A percentile compares a stretch with the other conserved stretches of the same genome.
phyloP scores from a whole-genome alignment of 2,888 invertebrate species.

The Mermis nigrescens region DNA sequence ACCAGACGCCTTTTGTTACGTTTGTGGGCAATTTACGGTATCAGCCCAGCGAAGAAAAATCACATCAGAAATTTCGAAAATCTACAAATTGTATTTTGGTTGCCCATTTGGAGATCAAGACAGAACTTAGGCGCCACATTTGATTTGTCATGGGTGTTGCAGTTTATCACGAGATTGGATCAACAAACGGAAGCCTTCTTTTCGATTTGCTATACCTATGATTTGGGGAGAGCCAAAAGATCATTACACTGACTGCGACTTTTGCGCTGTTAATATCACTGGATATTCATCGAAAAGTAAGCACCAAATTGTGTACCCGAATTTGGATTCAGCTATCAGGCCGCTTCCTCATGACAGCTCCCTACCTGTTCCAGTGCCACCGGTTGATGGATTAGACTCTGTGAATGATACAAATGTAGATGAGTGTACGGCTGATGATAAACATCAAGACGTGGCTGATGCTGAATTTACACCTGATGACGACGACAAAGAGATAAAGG shows the following conservation, averaged over 20 bases:
- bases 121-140: constrained; percentile 5
- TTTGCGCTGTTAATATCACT: constrained; percentile 5
- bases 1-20: constrained; percentile 2
- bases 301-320: constrained; percentile 10
- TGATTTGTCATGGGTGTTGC: background rate
- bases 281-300: constrained; percentile 3
- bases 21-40: background rate
- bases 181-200: background rate
- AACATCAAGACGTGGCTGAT: constrained; percentile 2
- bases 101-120: constrained; percentile 8
- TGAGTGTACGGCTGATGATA: background rate
- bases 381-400: background rate
- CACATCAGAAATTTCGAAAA: constrained; percentile 1
- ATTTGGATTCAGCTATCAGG: constrained; percentile 11
- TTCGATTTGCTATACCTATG: constrained; percentile 12
- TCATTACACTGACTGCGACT: constrained; percentile 12
- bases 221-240: constrained; percentile 11
- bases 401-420: background rate
- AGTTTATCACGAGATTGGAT: constrained; percentile 3
- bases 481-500: background rate
- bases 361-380: constrained; percentile 7
- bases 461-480: background rate
- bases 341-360: constrained; percentile 11
- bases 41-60: background rate
- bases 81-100: constrained; percentile 9